Conservation (phyloP, 2,888 invertebrate genomes). For the Prosapia bicincta region DNA sequence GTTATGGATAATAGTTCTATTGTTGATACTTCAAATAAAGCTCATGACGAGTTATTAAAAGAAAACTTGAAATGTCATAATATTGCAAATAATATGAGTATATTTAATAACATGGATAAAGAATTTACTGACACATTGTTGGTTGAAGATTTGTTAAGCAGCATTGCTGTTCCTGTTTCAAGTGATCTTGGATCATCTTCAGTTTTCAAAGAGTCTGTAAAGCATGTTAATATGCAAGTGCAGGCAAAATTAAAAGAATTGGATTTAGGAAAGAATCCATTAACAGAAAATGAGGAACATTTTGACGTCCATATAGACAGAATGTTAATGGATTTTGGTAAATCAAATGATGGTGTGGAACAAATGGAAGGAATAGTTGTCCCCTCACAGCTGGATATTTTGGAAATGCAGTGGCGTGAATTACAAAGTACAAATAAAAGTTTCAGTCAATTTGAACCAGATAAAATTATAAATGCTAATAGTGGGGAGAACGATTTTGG, state of each 20-base stretch:
- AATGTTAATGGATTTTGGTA: constrained; percentile 30
- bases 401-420: constrained; percentile 31
- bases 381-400: constrained; percentile 32
- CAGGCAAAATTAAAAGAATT: background rate
- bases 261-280: background rate
- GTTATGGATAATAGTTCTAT: background rate
- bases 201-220: background rate
- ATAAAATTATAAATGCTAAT: background rate
- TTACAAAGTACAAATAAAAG: background rate
- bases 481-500: background rate
- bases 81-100: background rate
- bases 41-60: background rate
- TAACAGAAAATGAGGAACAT: background rate
- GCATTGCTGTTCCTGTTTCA: background rate
- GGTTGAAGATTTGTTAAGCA: background rate
- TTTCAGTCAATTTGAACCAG: background rate
- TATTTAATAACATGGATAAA: background rate
- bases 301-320: constrained; percentile 13
- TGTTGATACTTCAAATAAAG: background rate
- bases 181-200: background rate
- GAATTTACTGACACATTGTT: background rate
- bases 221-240: background rate
- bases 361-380: constrained; percentile 28
- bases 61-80: background rate
- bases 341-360: constrained; percentile 12